phyloP scores from a whole-genome alignment of 1,140 invertebrate species.

The Chionoecetes opilio region DNA sequence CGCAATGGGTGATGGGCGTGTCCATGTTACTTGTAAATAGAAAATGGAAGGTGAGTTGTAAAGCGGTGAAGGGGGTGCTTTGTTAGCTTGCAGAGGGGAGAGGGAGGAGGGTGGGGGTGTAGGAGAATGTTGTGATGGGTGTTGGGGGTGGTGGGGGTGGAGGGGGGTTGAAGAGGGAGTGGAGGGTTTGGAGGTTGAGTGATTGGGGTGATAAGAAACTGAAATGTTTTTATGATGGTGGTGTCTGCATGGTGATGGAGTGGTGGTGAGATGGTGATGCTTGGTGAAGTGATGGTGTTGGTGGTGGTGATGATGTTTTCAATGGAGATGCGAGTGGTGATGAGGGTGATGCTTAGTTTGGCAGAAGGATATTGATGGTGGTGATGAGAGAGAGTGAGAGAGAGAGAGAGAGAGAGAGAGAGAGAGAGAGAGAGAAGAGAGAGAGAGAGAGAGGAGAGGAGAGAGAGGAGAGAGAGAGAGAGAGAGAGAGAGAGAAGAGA shows the following conservation, averaged over 20 bases:
- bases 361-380: neutral
- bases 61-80: neutral
- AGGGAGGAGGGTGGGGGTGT: neutral
- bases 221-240: neutral
- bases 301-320: neutral
- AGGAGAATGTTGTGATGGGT: too few species aligned
- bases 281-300: neutral
- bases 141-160: too few species aligned
- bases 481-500: neutral
- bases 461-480: neutral
- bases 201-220: neutral
- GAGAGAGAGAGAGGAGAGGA: neutral
- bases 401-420: neutral
- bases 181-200: neutral
- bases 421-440: neutral
- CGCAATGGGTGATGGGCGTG: neutral
- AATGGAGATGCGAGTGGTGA: neutral
- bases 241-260: neutral
- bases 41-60: neutral
- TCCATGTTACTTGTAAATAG: constrained; percentile 29
- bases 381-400: neutral
- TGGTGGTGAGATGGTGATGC: neutral
- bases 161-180: neutral
- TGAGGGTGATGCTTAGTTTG: neutral
- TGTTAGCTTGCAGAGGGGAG: neutral